These are phyloP conservation scores for Myioborus melanocephalus DNA, from an alignment of 2,797 vertebrate genomes.

Conservation along the genomic window DNA sequence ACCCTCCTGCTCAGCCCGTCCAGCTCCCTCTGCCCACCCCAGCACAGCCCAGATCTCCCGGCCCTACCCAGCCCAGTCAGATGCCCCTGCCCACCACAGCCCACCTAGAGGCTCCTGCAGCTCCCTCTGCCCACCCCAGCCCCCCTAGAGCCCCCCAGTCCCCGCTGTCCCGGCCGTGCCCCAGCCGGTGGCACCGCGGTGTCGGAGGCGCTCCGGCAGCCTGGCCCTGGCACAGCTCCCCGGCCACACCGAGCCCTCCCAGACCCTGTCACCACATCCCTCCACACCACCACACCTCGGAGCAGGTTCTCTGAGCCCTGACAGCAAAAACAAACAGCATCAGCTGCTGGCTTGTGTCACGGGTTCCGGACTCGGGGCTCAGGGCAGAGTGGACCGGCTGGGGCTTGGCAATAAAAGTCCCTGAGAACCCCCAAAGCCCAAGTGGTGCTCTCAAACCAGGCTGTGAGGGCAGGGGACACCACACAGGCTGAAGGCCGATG, in stretches of 20 bases:
- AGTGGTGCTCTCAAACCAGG: neutral
- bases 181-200: neutral
- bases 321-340: neutral
- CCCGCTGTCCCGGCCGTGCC: too few species aligned
- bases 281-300: neutral
- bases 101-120: too few species aligned
- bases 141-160: too few species aligned
- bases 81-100: too few species aligned
- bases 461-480: accelerated
- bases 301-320: neutral
- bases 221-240: neutral
- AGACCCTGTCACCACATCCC: neutral
- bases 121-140: too few species aligned
- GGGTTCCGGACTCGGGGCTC: accelerated
- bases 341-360: neutral
- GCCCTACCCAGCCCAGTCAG: too few species aligned
- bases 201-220: accelerated
- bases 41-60: too few species aligned
- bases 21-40: too few species aligned
- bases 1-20: too few species aligned
- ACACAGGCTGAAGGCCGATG: accelerated
- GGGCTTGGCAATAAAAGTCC: neutral
- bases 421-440: neutral
- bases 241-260: accelerated
- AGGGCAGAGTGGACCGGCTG: neutral